A percentile compares a stretch with the other conserved stretches of the same genome.
phyloP scores from a whole-genome alignment of 1,140 invertebrate species.

The Gonioctena quinquepunctata region DNA sequence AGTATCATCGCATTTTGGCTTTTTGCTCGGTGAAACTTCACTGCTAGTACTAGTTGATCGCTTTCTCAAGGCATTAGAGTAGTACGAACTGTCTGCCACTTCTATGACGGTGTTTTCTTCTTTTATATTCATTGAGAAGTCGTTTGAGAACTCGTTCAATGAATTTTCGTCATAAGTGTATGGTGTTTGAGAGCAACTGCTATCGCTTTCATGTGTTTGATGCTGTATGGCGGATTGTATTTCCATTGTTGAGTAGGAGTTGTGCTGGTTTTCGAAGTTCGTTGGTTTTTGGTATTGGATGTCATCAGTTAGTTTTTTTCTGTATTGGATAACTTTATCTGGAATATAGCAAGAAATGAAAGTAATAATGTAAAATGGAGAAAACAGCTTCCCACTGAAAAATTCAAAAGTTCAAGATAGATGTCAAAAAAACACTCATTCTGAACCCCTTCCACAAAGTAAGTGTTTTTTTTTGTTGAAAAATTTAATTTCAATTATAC shows the following conservation, averaged over 20 bases:
- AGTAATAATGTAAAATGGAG: too few species aligned
- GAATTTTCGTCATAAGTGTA: slow-evolving; percentile 26
- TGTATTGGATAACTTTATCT: slow-evolving; percentile 42
- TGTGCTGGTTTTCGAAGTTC: background rate
- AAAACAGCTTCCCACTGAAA: too few species aligned
- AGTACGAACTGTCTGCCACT: slow-evolving; percentile 28
- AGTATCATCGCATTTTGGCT: slow-evolving; percentile 18
- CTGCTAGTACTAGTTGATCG: slow-evolving; percentile 28
- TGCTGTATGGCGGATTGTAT: background rate
- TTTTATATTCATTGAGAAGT: slow-evolving; percentile 27
- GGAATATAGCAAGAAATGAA: background rate
- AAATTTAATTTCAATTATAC: too few species aligned
- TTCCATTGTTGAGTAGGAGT: background rate
- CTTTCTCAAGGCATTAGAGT: slow-evolving; percentile 20
- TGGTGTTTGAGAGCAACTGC: slow-evolving; percentile 6
- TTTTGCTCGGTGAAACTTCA: slow-evolving; percentile 24
- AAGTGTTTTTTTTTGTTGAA: too few species aligned
- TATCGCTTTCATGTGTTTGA: background rate
- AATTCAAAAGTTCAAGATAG: too few species aligned
- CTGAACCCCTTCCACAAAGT: too few species aligned
- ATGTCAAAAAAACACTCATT: too few species aligned
- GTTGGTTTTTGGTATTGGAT: background rate
- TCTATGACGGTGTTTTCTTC: slow-evolving; percentile 26
- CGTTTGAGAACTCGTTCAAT: slow-evolving; percentile 33
- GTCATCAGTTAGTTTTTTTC: slow-evolving; percentile 31